A percentile compares a stretch with the other conserved stretches of the same genome.
phyloP scores from a whole-genome alignment of 2,888 invertebrate species.

The Glyphotaelius pellucidus region DNA sequence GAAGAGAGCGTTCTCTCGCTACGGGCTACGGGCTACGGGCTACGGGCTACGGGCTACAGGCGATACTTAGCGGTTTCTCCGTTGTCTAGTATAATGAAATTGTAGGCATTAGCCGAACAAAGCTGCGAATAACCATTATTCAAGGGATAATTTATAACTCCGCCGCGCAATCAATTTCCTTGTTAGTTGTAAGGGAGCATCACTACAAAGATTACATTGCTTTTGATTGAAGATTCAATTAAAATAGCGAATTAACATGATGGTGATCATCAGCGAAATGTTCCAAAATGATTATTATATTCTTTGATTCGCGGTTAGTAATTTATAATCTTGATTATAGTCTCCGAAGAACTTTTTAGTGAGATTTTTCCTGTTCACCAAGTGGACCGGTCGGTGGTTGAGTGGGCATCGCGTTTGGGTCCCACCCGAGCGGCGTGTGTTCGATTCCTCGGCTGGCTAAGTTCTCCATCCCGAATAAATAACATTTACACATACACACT shows the following conservation, averaged over 20 bases:
- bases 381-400: no score
- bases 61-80: conserved; percentile 11
- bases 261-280: not conserved
- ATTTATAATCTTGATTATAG: not conserved
- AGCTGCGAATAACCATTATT: not conserved
- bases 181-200: not conserved
- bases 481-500: no score
- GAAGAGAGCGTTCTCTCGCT: not conserved
- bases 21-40: not conserved
- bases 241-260: not conserved
- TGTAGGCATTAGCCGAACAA: conserved; percentile 7
- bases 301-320: not conserved
- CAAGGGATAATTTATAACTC: not conserved
- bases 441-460: no score
- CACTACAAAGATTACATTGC: not conserved
- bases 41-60: not conserved
- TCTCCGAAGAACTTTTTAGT: not conserved
- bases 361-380: not conserved
- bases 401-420: no score
- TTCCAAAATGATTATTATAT: not conserved
- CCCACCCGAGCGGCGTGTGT: no score
- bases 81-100: conserved; percentile 28
- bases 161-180: not conserved
- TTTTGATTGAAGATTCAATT: not conserved
- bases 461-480: no score